A percentile compares a stretch with the other conserved stretches of the same genome.
Conservation (phyloP, 1,140 invertebrate species). For the Caenorhabditis briggsae region DNA sequence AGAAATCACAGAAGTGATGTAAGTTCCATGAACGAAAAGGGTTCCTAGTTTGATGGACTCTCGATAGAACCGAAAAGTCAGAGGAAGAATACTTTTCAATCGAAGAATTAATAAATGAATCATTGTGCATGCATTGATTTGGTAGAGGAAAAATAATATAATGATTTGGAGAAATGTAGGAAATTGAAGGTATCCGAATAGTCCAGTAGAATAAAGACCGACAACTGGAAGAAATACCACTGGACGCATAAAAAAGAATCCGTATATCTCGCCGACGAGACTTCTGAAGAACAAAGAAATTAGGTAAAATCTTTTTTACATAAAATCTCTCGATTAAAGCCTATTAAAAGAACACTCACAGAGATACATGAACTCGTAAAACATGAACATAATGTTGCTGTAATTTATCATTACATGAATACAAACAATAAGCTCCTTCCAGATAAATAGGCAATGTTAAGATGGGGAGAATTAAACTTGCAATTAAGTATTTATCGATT, state of each 20-base stretch:
- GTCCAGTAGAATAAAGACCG: neutral
- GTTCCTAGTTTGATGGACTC: neutral
- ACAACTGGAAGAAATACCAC: conserved; percentile 13
- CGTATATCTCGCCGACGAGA: neutral
- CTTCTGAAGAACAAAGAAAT: neutral
- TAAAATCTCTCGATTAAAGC: too few relatives aligned
- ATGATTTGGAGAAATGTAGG: neutral
- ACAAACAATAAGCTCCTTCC: conserved; percentile 16
- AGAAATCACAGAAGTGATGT: neutral
- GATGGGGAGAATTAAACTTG: neutral
- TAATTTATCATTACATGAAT: neutral
- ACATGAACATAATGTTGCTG: neutral
- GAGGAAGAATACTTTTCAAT: conserved; percentile 26
- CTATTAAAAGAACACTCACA: neutral
- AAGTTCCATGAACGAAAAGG: neutral
- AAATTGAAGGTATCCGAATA: neutral
- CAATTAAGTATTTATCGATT: conserved; percentile 8
- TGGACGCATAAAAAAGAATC: conserved; percentile 1
- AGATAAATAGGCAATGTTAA: neutral
- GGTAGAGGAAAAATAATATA: conserved; percentile 8
- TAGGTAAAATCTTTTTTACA: neutral
- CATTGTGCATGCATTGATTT: conserved; percentile 29
- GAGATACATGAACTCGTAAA: neutral
- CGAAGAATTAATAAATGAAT: conserved; percentile 33
- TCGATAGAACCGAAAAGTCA: neutral